Percentiles rank a stretch among this genome's conserved stretches.
These are phyloP conservation scores for Uria aalge DNA, from an alignment of 2,113 vertebrate species.

Conservation along the genomic window DNA sequence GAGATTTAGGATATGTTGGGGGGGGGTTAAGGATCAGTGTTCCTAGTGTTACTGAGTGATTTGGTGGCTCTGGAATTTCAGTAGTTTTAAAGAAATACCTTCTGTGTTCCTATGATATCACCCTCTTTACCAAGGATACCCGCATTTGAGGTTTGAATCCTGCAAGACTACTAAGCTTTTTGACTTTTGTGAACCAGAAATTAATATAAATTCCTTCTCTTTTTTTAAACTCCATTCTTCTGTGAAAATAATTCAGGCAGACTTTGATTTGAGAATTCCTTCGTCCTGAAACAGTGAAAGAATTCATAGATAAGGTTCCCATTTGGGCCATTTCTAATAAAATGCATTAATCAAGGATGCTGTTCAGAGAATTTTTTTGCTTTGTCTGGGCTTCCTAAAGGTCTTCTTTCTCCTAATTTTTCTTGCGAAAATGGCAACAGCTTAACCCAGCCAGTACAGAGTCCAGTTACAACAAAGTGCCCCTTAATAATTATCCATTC, in stretches of 20 bases:
- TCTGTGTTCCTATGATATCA: background rate
- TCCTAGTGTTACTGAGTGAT: background rate
- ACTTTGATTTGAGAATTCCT: conserved; percentile 10
- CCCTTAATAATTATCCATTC: conserved; percentile 20
- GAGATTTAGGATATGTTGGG: background rate
- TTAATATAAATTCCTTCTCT: background rate
- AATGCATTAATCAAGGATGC: background rate
- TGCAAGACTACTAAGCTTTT: background rate
- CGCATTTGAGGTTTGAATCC: background rate
- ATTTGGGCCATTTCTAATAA: conserved; percentile 12
- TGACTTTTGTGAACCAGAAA: background rate
- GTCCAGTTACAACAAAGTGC: background rate
- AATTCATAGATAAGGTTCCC: conserved; percentile 9
- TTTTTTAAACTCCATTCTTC: background rate
- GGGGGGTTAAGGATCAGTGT: background rate
- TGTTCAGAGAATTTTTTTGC: background rate
- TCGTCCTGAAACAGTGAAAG: background rate
- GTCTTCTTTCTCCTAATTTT: background rate
- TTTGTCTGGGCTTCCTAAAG: conserved; percentile 12
- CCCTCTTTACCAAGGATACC: background rate
- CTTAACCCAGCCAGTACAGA: background rate
- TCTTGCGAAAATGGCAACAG: background rate
- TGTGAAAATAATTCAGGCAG: background rate
- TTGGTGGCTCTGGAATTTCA: background rate
- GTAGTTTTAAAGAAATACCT: background rate